Evolutionary conservation across 2,888 invertebrate genomes (phyloP), one percentile per base, ranked within the genome.

Genomic region (Xestia xanthographa): DNA sequence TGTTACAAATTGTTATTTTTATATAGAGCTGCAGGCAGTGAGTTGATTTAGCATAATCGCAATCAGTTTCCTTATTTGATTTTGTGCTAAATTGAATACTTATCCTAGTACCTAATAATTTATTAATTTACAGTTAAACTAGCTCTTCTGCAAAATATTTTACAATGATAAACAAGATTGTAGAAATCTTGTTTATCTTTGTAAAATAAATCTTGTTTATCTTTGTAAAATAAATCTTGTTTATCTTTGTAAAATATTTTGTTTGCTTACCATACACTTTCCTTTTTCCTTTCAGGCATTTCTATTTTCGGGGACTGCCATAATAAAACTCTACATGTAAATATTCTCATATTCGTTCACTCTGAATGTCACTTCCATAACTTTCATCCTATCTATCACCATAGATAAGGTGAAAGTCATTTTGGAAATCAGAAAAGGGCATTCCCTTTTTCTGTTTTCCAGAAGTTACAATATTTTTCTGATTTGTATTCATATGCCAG

Each of bases 1-100:
- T 58, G 43, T 50, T 41, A n/a, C 22, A 63, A 80, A 84, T 84
- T 53, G 63, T 0, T 65, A 12, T 58, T 70, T 66, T 62, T 17
- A 26, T 53, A 29, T 29, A 38, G n/a, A 8, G 34, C 53, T 56
- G 41, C 22, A n/a, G 66, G 62, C 62, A 34, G 17, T 45, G 4
- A 20, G 6, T 65, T 50, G 48, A 26, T 34, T 20, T 41, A 6
- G 5, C 58, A 65, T 58, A 34, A 83, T 83, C 48, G 20, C 17
- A 66, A 43, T 48, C 60, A 66, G n/a, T 66, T 48, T 58, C 26
- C 26, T 5, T 38, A 14, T 38, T 67, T 48, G 41, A 67, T 41
- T 56, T 41, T 63, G 73, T 45, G 50, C 45, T 22, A 63, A 77
- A 72, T 71, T 38, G 12, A 53, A 65, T 41, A 26, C 29, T n/a